Conservation (phyloP, 2,888 invertebrate species). For the Coenonympha arcania region DNA sequence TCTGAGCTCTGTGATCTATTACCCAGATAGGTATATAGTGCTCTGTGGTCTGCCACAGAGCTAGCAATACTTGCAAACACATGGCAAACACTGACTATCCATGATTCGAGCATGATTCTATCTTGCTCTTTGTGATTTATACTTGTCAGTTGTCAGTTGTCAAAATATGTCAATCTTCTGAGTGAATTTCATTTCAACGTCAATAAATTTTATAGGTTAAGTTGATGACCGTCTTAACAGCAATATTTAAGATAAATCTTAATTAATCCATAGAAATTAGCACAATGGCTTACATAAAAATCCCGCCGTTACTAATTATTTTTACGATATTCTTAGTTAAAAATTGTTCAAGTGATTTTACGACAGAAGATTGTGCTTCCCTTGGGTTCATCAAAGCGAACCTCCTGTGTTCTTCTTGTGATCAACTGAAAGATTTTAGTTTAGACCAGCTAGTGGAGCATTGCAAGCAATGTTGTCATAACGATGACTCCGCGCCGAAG, state of each 20-base stretch:
- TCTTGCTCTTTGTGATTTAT: too few relatives aligned
- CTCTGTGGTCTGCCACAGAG: too few relatives aligned
- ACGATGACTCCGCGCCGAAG: conserved; percentile 78
- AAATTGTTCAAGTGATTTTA: conserved; percentile 69
- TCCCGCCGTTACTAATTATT: conserved; percentile 15
- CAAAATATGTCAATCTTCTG: too few relatives aligned
- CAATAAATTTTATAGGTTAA: too few relatives aligned
- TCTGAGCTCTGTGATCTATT: too few relatives aligned
- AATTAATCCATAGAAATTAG: neutral
- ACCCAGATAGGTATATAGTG: too few relatives aligned
- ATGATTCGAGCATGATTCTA: too few relatives aligned
- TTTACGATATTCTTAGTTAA: conserved; percentile 13
- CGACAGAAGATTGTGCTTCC: conserved; percentile 86
- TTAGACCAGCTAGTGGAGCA: conserved; percentile 78
- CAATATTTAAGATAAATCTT: too few relatives aligned
- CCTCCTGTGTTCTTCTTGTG: conserved; percentile 91
- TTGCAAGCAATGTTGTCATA: conserved; percentile 87
- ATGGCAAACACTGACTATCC: too few relatives aligned
- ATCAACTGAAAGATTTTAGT: conserved; percentile 84
- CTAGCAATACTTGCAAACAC: too few relatives aligned
- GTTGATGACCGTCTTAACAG: too few relatives aligned
- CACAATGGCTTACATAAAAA: conserved; percentile 3
- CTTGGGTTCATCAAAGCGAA: conserved; percentile 90
- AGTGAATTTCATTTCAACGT: neutral
- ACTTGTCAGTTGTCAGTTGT: too few relatives aligned